Percentiles rank a stretch among this genome's conserved stretches.
Conservation (phyloP, 2,797 vertebrate genomes). For the Podarcis lilfordi region DNA sequence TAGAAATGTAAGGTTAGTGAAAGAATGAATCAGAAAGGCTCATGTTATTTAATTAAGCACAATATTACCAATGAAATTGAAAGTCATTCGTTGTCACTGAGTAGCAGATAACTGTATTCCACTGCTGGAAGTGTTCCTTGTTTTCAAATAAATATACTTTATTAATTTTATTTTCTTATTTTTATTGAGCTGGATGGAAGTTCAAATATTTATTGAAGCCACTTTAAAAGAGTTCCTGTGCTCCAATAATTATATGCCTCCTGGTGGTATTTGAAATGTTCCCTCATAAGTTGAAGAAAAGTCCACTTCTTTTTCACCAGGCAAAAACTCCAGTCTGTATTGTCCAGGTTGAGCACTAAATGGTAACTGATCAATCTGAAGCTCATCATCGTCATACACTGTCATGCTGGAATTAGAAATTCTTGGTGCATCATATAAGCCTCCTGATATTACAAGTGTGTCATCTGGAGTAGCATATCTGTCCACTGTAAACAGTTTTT, state of each 20-base stretch:
- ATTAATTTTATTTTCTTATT: not conserved
- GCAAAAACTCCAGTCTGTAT: constrained; percentile 77
- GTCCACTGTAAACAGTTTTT: constrained; percentile 60
- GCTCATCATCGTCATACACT: constrained; percentile 61
- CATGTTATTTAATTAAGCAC: not conserved
- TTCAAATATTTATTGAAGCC: not conserved
- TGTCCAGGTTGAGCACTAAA: constrained; percentile 63
- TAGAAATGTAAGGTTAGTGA: not conserved
- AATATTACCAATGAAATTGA: not conserved
- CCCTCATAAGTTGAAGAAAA: constrained; percentile 40
- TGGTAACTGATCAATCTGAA: constrained; percentile 44
- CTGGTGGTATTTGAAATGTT: constrained; percentile 42
- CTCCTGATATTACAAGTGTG: constrained; percentile 81
- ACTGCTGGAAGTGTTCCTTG: not conserved
- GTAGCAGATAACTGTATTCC: not conserved
- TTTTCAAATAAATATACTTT: constrained; percentile 20
- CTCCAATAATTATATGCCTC: constrained; percentile 35
- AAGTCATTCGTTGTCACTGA: not conserved
- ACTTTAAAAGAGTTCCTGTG: not conserved
- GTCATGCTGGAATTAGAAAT: constrained; percentile 76
- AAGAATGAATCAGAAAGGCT: constrained; percentile 5
- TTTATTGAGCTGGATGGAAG: not conserved
- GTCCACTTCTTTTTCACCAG: constrained; percentile 61
- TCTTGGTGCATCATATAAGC: constrained; percentile 79
- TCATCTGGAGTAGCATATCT: constrained; percentile 72